Percentiles rank a stretch among this genome's conserved stretches.
Evolutionary conservation across 2,113 vertebrate species (phyloP).

Genomic region (Silurus glanis): DNA sequence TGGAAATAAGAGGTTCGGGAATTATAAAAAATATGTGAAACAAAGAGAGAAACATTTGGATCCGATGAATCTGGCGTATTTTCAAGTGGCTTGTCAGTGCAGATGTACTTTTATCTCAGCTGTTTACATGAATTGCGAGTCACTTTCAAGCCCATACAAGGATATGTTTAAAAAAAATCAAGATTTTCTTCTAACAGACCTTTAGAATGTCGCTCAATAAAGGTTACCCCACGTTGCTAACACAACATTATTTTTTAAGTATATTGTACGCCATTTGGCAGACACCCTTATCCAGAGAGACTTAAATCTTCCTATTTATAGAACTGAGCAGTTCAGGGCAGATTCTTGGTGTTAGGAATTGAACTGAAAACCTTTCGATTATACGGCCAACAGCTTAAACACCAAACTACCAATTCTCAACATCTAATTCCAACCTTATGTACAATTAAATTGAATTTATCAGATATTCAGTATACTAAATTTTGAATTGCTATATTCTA

Average conservation of each 20-base stretch:
- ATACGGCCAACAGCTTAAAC: too few relatives aligned
- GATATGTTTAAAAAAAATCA: background rate
- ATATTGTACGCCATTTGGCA: too few relatives aligned
- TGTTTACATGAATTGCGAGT: background rate
- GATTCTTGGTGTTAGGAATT: too few relatives aligned
- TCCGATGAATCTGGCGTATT: background rate
- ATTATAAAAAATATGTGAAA: background rate
- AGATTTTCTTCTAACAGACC: background rate
- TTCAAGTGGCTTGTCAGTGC: background rate
- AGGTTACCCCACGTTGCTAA: background rate
- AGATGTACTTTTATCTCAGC: background rate
- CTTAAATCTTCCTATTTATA: too few relatives aligned
- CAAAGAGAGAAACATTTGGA: background rate
- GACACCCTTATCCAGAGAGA: too few relatives aligned
- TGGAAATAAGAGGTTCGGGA: background rate
- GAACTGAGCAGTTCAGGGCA: too few relatives aligned
- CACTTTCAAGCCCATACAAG: conserved; percentile 1
- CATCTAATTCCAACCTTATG: background rate
- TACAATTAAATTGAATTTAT: background rate
- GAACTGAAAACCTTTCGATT: too few relatives aligned
- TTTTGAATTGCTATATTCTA: background rate
- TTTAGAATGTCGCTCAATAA: background rate
- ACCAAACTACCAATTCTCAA: too few relatives aligned
- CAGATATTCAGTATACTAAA: background rate
- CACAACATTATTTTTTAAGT: too few relatives aligned